Evolutionary conservation across 2,888 invertebrate genomes (phyloP), one percentile per base, ranked within the genome.

Genomic region (Epistrophella euchroma): DNA sequence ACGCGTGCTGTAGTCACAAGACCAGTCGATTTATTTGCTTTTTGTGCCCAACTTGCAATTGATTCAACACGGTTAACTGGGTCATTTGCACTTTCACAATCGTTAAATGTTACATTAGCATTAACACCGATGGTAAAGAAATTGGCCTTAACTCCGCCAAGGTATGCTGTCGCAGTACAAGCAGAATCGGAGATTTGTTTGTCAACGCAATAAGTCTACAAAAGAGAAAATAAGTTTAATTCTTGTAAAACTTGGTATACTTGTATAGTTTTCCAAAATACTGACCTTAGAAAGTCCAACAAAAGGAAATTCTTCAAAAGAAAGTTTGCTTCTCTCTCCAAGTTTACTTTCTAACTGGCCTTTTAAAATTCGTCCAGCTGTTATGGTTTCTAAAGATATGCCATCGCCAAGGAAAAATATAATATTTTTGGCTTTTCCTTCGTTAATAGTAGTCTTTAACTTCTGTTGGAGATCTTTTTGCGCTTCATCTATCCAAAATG

Each of bases 1-100:
- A 97, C 94, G 10, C 96, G 93, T 0, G 96, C 96, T 0, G 96
- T 97, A 0, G 97, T 97, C 1, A 97, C 96, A 7, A 96, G 88
- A 0, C 96, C 96, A 89, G 93, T 87, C 0, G 93, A 92, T 90
- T 95, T 96, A 0, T 94, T 94, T 11, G 93, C 93, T 2, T 84
- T 81, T 89, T 96, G 94, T 0, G 96, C 96, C 95, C 95, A 95
- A 35, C 94, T 93, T 0, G 95, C 94, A 17, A 97, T 94, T 0
- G 96, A 96, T 0, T 94, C 90, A 0, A 96, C 94, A 89, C 94
- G 94, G 90, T 95, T 95, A 1, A 91, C 91, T 22, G 92, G 89
- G 72, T 95, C 92, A 37, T 93, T 93, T 28, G 47, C 47, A 90
- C 95, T 94, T 0, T 94, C 94, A 17, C 97, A 97, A 84, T 95